Base-by-base conservation (phyloP, 2,797 vertebrate species). In the Pantherophis alleghaniensis region DNA sequence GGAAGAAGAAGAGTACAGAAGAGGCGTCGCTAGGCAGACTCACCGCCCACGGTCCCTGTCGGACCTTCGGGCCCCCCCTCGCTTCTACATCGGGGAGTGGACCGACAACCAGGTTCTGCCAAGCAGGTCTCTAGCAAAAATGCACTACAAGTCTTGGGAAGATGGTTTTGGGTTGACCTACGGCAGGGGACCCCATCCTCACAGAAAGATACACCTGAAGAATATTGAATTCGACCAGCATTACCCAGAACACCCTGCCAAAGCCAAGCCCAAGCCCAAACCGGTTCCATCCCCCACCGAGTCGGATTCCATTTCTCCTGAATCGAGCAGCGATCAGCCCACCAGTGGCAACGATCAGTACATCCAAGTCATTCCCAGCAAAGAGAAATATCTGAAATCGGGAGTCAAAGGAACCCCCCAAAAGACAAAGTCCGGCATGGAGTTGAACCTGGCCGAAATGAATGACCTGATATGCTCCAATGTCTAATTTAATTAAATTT, bases 251-350 rank as follows among this genome's bases (percentile, higher is more conserved):
- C 94, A 95, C 3, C 96, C 97, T 0, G 94, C 95, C 87, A 98
- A 98, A 96, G 95, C 97, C 24, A 98, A 98, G 95, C 92, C 95
- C 6, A 98, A 97, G 89, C 97, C 97, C 11, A 98, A 98, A 95
- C 92, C 96, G 1, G 98, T 99, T 69, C 98, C 97, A 0, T 97
- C 98, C 3, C 95, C 98, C 88, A 99, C 98, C 0, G 99, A 99
- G 92, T 99, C 99, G 0, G 99, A 99, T 95, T 99, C 99, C 0
- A 88, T 98, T 51, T 99, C 99, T 0, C 93, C 98, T 16, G 98
- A 98, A 11, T 99, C 99, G 88, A 99, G 99, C 96, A 99, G 99
- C 0, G 99, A 99, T 96, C 99, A 98, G 0, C 98, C 99, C 96
- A 98, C 98, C 96, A 98, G 99, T 96, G 97, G 98, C 97, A 98